Base-by-base conservation (phyloP, 2,888 invertebrate genomes). In the Odiellus spinosus region DNA sequence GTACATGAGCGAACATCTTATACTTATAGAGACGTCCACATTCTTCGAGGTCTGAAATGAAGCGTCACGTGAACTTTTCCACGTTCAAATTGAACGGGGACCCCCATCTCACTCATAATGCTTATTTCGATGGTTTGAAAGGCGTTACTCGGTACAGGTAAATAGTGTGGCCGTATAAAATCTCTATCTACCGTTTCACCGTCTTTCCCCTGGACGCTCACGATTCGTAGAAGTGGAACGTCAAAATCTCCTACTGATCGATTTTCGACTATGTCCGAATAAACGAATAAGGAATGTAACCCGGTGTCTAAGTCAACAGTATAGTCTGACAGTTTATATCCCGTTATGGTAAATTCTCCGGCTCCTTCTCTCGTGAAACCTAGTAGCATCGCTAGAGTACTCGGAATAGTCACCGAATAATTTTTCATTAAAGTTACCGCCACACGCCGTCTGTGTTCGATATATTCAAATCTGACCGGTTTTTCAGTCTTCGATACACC, bases 241-340 rank as follows among this genome's bases (percentile, higher is more conserved):
- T 55, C 36, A n/a, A 48, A 47, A 45, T 60, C 58, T n/a, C 61
- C 60, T 12, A 42, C 43, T 15, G 32, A 12, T 35, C 20, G 34
- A 19, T 56, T 55, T 46, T 57, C 55, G 2, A 58, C 54, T 12
- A 61, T 47, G 44, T 60, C 55, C 26, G 55, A 50, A 49, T 58
- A 55, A 35, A 60, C 38, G 48, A 14, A 55, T 42, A 59, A 21
- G 15, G 20, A 33, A 19, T 19, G 20, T n/a, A 41, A 18, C 6
- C 17, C 38, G 4, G 11, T 17, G 6, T 15, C 17, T 11, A 17
- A 17, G 11, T 38, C 38, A 14, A 17, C 38, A 6, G 11, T 17
- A 38, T 38, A 17, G n/a, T n/a, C n/a, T n/a, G 4, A 17, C 15
- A 38, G 5, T 38, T 38, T n/a, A n/a, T 26, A 26, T 8, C 8